Conservation (phyloP, 2,888 invertebrate species). For the Teleogryllus oceanicus region DNA sequence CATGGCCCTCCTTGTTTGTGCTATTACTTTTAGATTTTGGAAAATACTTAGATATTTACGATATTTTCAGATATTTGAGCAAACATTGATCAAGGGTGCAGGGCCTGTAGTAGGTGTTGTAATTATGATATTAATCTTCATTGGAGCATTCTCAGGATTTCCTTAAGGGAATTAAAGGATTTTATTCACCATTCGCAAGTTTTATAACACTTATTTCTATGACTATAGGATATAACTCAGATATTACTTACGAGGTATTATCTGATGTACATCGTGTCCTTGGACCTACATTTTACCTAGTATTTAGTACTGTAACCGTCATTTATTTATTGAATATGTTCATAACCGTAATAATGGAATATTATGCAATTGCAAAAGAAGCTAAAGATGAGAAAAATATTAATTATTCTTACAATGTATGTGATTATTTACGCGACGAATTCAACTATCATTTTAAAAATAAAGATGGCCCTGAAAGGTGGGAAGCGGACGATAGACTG, state of each 20-base stretch:
- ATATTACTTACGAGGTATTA: not conserved
- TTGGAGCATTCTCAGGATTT: slow-evolving; percentile 20
- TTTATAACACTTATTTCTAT: not conserved
- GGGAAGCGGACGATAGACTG: too few relatives aligned
- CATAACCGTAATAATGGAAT: not conserved
- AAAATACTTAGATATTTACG: slow-evolving; percentile 28
- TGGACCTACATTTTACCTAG: not conserved
- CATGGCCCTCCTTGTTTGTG: slow-evolving; percentile 24
- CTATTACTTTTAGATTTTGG: slow-evolving; percentile 30
- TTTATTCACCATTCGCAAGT: not conserved
- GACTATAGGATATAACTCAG: not conserved
- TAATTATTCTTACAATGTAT: not conserved
- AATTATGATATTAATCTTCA: slow-evolving; percentile 19
- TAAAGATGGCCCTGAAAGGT: too few relatives aligned
- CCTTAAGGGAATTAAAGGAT: too few relatives aligned
- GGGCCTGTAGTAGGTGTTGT: slow-evolving; percentile 19
- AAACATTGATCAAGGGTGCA: slow-evolving; percentile 20
- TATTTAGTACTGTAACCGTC: not conserved
- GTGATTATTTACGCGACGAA: too few relatives aligned
- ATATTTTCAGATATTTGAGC: slow-evolving; percentile 28
- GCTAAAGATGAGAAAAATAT: not conserved
- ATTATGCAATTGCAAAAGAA: not conserved
- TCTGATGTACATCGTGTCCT: not conserved
- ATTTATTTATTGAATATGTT: slow-evolving; percentile 18
- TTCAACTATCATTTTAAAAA: too few relatives aligned